Evolutionary conservation across 2,113 vertebrate genomes (phyloP), one percentile per base, ranked within the genome.

Genomic region (Electrona antarctica): DNA sequence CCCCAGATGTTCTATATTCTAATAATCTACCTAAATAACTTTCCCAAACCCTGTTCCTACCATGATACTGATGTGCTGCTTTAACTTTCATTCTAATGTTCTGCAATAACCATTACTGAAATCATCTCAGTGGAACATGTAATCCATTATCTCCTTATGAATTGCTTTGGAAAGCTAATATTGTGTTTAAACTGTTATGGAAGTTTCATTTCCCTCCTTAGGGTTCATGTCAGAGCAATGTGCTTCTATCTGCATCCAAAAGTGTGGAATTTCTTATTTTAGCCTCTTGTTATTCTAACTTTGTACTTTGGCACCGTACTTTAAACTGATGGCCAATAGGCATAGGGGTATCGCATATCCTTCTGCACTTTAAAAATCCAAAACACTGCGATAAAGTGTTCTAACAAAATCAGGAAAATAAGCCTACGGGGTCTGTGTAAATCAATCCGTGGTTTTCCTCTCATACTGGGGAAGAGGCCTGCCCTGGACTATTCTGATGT

Each of bases 381-480:
- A 14, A 21, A 13, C 60, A 15, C 60, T 63, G 48, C 12, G 7
- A n/a, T 41, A 8, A 6, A 15, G 14, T 48, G 7, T 6, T 63
- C 8, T 49, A 57, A 65, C 33, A 3, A 7, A 15, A 6, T 54
- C 8, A 28, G 33, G 51, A 50, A 56, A 61, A 45, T 56, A 41
- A 58, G 21, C 7, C 41, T 47, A 15, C 9, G 7, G 29, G 52
- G 61, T 41, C 33, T 41, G 33, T 41, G 33, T 13, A 54, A 14
- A 50, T 51, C 1, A 8, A 13, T 14, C 15, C 64, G 4, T 65
- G 51, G 10, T 13, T 4, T 77, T 58, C 52, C 28, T 73, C 65
- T 54, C 57, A 33, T 84, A 64, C 65, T 28, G 55, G 48, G 49
- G 69, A 48, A 5, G 48, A 58, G 56, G 29, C 28, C 29, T 21